phyloP scores from a whole-genome alignment of 2,888 invertebrate species.

The Drosophila picticornis region DNA sequence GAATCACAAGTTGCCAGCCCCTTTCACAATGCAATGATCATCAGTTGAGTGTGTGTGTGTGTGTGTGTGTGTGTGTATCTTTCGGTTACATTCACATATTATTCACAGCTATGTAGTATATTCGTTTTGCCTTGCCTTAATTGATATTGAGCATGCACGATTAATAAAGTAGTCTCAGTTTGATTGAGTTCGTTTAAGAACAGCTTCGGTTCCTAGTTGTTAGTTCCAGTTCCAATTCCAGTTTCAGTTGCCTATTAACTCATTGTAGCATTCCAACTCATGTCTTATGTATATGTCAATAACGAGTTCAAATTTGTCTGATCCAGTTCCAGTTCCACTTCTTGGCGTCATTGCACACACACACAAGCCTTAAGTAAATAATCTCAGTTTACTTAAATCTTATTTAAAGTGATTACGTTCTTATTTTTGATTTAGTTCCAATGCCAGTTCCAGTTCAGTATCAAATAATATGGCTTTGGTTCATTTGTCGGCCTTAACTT shows the following conservation, averaged over 20 bases:
- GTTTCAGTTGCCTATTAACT: background rate
- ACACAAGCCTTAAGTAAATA: background rate
- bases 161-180: slow-evolving; percentile 54
- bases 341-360: background rate
- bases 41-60: background rate
- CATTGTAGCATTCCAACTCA: background rate
- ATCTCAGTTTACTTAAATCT: background rate
- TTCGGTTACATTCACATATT: slow-evolving; percentile 21
- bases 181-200: slow-evolving; percentile 51
- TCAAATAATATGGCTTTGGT: background rate
- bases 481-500: background rate
- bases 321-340: slow-evolving; percentile 4
- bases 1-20: slow-evolving; percentile 38
- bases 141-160: slow-evolving; percentile 64
- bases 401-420: no score
- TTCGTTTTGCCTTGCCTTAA: slow-evolving; percentile 54
- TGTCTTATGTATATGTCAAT: background rate
- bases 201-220: slow-evolving; percentile 11
- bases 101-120: slow-evolving; percentile 1
- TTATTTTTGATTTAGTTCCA: background rate
- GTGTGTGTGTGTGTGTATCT: slow-evolving; percentile 2
- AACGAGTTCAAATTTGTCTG: background rate
- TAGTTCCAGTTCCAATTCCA: slow-evolving; percentile 4
- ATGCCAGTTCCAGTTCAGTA: background rate
- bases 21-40: slow-evolving; percentile 21